Percentiles rank a stretch among this genome's conserved stretches.
Conservation (phyloP, 2,797 vertebrate species). For the Rhinogobio ventralis region DNA sequence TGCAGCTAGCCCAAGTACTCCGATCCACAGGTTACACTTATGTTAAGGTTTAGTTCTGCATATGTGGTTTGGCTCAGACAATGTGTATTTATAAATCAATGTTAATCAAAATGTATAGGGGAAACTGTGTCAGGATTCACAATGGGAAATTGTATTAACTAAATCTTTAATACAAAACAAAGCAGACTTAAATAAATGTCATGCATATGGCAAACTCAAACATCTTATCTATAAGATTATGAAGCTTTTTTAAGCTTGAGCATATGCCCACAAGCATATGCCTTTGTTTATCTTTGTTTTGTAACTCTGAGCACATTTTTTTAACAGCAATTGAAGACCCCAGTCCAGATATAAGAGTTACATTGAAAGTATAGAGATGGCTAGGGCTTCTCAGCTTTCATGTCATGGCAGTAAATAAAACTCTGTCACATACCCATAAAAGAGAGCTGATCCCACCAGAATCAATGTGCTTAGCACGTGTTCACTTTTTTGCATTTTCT, state of each 20-base stretch:
- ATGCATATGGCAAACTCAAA: background rate
- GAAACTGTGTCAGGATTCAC: background rate
- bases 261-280: background rate
- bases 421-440: constrained; percentile 18
- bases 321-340: background rate
- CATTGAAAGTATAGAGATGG: background rate
- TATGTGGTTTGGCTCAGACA: background rate
- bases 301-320: background rate
- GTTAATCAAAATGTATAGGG: background rate
- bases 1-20: background rate
- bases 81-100: background rate
- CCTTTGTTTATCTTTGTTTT: constrained; percentile 10
- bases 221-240: background rate
- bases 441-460: constrained; percentile 71
- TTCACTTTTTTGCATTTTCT: constrained; percentile 43
- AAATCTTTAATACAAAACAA: background rate
- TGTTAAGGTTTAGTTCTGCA: background rate
- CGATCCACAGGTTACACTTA: background rate
- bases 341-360: constrained; percentile 3
- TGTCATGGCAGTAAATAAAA: constrained; percentile 18
- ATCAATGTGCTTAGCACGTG: constrained; percentile 82
- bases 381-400: constrained; percentile 11
- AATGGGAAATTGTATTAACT: background rate
- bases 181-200: background rate
- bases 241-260: background rate